A percentile compares a stretch with the other conserved stretches of the same genome.
Conservation (phyloP, 2,113 vertebrate genomes). For the Leptobrachium ailaonicum region DNA sequence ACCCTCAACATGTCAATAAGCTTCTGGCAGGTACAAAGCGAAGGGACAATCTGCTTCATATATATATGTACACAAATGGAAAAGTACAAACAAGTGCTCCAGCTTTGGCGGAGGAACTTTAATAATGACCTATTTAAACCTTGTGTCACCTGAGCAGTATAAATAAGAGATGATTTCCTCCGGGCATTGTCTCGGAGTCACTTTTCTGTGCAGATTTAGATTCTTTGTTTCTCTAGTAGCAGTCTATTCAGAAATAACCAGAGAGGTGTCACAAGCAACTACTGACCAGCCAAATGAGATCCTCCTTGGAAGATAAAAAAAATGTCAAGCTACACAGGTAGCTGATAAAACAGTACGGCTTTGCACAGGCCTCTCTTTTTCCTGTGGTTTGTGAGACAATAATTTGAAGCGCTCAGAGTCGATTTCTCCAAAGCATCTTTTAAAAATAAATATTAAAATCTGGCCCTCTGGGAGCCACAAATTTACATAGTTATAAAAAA, state of each 20-base stretch:
- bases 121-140: background rate
- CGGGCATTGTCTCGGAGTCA: background rate
- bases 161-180: background rate
- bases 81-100: background rate
- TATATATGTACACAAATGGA: background rate
- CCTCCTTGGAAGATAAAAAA: too few species aligned
- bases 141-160: background rate
- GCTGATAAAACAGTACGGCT: too few species aligned
- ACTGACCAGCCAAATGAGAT: background rate
- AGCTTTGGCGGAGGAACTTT: background rate
- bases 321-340: too few species aligned
- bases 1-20: too few species aligned
- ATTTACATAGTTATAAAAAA: background rate
- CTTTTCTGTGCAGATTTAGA: conserved; percentile 3
- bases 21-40: too few species aligned
- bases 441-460: background rate
- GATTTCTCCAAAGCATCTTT: background rate
- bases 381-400: background rate
- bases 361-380: too few species aligned
- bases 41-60: too few species aligned
- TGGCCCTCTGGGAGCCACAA: background rate
- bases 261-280: background rate
- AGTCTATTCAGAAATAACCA: background rate
- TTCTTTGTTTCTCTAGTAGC: background rate
- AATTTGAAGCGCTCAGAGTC: background rate